Base-by-base conservation (phyloP, 2,113 vertebrate species). In the Engraulis encrasicolus region DNA sequence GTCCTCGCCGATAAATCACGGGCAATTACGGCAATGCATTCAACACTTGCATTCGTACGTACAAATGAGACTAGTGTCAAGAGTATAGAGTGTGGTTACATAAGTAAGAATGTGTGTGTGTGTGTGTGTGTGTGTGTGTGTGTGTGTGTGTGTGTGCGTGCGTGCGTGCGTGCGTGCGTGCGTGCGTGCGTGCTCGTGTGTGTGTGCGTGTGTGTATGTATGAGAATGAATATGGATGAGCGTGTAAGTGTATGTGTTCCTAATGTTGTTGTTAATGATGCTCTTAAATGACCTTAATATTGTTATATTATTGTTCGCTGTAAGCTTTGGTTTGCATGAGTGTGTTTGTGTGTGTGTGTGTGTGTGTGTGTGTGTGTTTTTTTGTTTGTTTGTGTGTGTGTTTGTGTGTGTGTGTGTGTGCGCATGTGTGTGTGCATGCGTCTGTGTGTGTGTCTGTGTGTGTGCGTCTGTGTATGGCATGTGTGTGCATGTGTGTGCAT, bases 71-170 rank as follows among this genome's bases (percentile, higher is more conserved):
- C n/a, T n/a, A n/a, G n/a, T n/a, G n/a, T n/a, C 52, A 6, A 15
- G 1, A 38, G 27, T 50, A 31, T 80, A 78, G 81, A 36, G 78
- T 58, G 66, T n/a, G 14, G 52, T 85, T 79, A 77, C 79, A 54
- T 82, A 82, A 88, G 58, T n/a, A n/a, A n/a, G n/a, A n/a, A n/a
- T 71, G 79, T 84, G 82, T 86, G 49, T 79, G 78, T 84, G 31
- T 66, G 58, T 23, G 58, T 66, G 58, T 66, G 23, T 66, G n/a
- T 66, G 23, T 31, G 23, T 66, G 58, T 66, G 58, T 66, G 58
- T 31, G n/a, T 66, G 58, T 66, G 58, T 66, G 58, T 66, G n/a
- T 66, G 58, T 66, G n/a, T 66, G 58, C 27, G 4, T 61, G 58
- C 23, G 58, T 23, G 58, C 23, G n/a, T 61, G 58, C 27, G 58